Base-by-base conservation (phyloP, 2,797 vertebrate species). In the Aselliscus stoliczkanus region DNA sequence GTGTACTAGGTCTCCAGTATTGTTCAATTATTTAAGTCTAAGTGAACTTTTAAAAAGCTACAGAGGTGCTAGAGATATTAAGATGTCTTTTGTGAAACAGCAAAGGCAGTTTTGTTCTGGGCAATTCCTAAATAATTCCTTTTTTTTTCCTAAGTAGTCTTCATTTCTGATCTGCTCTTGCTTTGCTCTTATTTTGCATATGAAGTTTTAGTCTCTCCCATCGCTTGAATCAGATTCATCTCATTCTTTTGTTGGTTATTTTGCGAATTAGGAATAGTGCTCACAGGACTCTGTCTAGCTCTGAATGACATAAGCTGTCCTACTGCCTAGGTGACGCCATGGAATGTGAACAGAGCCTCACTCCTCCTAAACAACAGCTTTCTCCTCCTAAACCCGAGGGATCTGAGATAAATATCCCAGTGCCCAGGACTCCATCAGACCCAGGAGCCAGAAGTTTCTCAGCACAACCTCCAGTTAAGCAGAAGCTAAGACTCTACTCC, bases 241-340 rank as follows among this genome's bases (percentile, higher is more conserved):
- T 81, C 86, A 44, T 81, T 64, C 72, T 96, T 96, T 97, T 93
- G 92, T 77, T 97, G 93, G 93, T 62, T 92, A 92, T 95, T 96
- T 91, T 80, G 95, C 97, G 96, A 97, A 96, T 27, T 96, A 70
- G 96, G 80, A 97, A 94, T 93, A 94, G 95, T 86, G 97, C 50
- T 88, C 84, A 94, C 29, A 97, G 79, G 97, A 98, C 96, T 96
- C 92, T 93, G 90, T 95, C 97, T 97, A 80, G 56, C 82, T 98
- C 96, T 97, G 97, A 98, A 95, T 81, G 96, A 98, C 96, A 98
- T 96, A 97, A 97, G 96, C 81, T 69, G 90, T 93, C 60, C 8
- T 65, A 97, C 69, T 77, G 96, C 96, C 96, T 84, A 93, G 85
- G 90, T 96, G 97, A 98, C 85, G 67, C 84, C 97, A 97, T 10